These are phyloP conservation scores for Ciconia boyciana DNA, from an alignment of 2,113 vertebrate genomes.

Conservation along the genomic window DNA sequence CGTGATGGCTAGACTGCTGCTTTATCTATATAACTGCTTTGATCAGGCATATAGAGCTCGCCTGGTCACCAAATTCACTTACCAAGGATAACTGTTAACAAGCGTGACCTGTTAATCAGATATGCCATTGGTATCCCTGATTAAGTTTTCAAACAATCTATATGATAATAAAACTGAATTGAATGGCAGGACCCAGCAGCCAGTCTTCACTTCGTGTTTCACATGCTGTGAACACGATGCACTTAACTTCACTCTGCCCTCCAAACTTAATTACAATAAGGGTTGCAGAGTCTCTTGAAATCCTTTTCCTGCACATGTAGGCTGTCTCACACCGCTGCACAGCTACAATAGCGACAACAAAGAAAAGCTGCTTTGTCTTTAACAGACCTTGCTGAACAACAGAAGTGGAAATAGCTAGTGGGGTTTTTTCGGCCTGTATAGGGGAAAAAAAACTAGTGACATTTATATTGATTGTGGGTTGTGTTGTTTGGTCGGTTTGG, in stretches of 20 bases:
- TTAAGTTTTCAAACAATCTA: not conserved
- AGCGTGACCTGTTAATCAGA: not conserved
- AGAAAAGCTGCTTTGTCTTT: not conserved
- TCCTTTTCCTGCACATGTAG: not conserved
- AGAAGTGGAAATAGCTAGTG: not conserved
- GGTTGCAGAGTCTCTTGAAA: not conserved
- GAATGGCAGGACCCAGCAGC: not conserved
- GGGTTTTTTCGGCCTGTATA: not conserved
- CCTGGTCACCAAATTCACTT: not conserved
- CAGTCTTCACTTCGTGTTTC: not conserved
- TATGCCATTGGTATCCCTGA: not conserved
- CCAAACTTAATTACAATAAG: not conserved
- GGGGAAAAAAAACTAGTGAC: rapidly evolving
- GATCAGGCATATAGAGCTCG: not conserved
- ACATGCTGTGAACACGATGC: not conserved
- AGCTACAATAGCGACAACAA: not conserved
- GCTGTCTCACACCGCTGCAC: not conserved
- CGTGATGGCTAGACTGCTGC: rapidly evolving
- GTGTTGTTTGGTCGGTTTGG: not conserved
- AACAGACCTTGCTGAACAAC: not conserved
- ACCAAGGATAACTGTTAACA: not conserved
- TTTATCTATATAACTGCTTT: not conserved
- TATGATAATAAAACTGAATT: not conserved
- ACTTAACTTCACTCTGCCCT: not conserved
- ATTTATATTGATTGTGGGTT: not conserved